A percentile compares a stretch with the other conserved stretches of the same genome.
These are phyloP conservation scores for Hyles vespertilio DNA, from an alignment of 1,140 invertebrate species.

Conservation along the genomic window DNA sequence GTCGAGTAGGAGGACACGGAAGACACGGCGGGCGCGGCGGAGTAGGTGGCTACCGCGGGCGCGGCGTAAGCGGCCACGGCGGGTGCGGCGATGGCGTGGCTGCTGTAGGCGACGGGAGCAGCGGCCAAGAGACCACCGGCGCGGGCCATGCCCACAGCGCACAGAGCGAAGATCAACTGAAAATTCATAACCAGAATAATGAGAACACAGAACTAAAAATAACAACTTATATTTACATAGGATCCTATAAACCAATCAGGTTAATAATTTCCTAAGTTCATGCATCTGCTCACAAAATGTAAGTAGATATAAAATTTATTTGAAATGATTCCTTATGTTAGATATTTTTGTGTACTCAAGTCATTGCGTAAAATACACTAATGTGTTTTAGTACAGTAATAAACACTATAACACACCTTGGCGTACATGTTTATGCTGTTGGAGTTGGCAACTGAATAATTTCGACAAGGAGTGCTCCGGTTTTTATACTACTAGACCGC, in stretches of 20 bases:
- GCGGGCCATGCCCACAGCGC: constrained; percentile 44
- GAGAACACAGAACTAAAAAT: background rate
- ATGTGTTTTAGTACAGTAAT: constrained; percentile 3
- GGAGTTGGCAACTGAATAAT: constrained; percentile 72
- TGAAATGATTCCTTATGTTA: too few species aligned
- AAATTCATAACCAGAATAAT: constrained; percentile 15
- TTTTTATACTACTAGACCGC: constrained; percentile 50
- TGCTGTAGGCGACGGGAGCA: constrained; percentile 33
- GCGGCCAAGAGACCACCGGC: constrained; percentile 44
- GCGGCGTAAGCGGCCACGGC: constrained; percentile 24
- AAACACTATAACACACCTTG: constrained; percentile 50
- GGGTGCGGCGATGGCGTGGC: constrained; percentile 27
- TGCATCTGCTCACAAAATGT: too few species aligned
- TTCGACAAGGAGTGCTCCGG: constrained; percentile 46
- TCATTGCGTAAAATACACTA: background rate
- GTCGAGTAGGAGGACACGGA: constrained; percentile 53
- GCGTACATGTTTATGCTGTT: constrained; percentile 69
- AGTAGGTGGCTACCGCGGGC: constrained; percentile 30
- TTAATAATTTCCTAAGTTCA: too few species aligned
- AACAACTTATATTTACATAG: background rate
- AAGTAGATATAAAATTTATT: too few species aligned
- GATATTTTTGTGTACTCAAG: background rate
- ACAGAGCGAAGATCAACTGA: constrained; percentile 52
- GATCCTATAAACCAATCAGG: too few species aligned
- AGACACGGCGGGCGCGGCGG: constrained; percentile 40